Evolutionary conservation across 2,888 invertebrate genomes (phyloP).

Genomic region (Harpagoxenus sublaevis): DNA sequence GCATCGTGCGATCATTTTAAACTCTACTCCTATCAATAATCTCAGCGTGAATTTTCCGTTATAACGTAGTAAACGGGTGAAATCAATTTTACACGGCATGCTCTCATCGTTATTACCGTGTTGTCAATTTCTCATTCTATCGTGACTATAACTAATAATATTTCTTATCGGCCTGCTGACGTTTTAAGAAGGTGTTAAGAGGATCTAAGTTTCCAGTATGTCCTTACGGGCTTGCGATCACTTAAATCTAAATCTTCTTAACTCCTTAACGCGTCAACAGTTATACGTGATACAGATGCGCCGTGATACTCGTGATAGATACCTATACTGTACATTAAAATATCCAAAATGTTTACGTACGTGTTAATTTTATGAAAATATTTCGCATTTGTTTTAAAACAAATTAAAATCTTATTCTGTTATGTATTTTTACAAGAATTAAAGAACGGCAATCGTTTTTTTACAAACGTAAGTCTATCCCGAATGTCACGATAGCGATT

Average conservation of each 20-base stretch:
- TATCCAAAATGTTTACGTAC: neutral
- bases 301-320: neutral
- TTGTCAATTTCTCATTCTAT: slow-evolving; percentile 41
- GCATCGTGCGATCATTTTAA: slow-evolving; percentile 11
- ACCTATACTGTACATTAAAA: neutral
- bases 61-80: slow-evolving; percentile 18
- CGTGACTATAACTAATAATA: slow-evolving; percentile 29
- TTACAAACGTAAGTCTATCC: neutral
- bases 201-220: slow-evolving; percentile 20
- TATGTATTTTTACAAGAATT: neutral
- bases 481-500: neutral
- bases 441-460: neutral
- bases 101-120: slow-evolving; percentile 3
- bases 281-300: neutral
- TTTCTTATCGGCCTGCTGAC: slow-evolving; percentile 20
- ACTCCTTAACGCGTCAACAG: neutral
- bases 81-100: slow-evolving; percentile 46
- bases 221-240: neutral
- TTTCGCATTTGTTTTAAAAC: slow-evolving; percentile 1
- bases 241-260: slow-evolving; percentile 22
- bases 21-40: slow-evolving; percentile 19
- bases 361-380: neutral
- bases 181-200: slow-evolving; percentile 28
- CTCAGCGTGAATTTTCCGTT: slow-evolving; percentile 25
- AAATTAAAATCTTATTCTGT: neutral